Conservation (phyloP, 2,797 vertebrate genomes). For the Microcaecilia unicolor region DNA sequence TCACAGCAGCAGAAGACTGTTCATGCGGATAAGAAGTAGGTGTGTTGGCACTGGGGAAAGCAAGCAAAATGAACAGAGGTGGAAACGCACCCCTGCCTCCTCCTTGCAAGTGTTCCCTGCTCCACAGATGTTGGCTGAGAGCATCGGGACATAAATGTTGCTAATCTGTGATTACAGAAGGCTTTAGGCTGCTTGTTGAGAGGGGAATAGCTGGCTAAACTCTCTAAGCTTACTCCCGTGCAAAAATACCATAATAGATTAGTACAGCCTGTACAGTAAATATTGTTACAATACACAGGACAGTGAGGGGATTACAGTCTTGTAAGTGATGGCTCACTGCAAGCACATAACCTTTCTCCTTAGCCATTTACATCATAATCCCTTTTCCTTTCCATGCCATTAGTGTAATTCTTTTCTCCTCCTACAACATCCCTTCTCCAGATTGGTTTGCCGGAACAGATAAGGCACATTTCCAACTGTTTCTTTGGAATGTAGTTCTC, state of each 20-base stretch:
- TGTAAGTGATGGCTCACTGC: neutral
- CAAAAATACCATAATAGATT: neutral
- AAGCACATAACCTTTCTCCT: neutral
- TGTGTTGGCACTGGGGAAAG: too few relatives aligned
- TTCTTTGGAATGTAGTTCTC: too few relatives aligned
- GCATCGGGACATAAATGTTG: neutral
- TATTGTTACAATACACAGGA: neutral
- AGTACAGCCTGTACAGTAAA: neutral
- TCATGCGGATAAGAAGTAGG: too few relatives aligned
- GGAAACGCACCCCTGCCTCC: too few relatives aligned
- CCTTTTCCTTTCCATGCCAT: conserved; percentile 1
- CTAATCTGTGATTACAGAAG: neutral
- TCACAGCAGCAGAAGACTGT: too few relatives aligned
- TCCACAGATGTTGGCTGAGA: too few relatives aligned
- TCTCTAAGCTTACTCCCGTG: neutral
- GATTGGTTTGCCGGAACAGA: too few relatives aligned
- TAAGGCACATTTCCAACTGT: too few relatives aligned
- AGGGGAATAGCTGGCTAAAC: conserved; percentile 4
- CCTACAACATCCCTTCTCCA: too few relatives aligned
- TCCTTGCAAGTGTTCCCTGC: too few relatives aligned
- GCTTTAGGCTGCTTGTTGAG: neutral
- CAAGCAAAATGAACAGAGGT: too few relatives aligned
- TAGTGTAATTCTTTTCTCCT: neutral
- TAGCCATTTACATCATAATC: neutral
- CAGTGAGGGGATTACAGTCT: neutral